Evolutionary conservation across 2,797 vertebrate species (phyloP), one percentile per base, ranked within the genome.

Genomic region (Orestias chungarensis): DNA sequence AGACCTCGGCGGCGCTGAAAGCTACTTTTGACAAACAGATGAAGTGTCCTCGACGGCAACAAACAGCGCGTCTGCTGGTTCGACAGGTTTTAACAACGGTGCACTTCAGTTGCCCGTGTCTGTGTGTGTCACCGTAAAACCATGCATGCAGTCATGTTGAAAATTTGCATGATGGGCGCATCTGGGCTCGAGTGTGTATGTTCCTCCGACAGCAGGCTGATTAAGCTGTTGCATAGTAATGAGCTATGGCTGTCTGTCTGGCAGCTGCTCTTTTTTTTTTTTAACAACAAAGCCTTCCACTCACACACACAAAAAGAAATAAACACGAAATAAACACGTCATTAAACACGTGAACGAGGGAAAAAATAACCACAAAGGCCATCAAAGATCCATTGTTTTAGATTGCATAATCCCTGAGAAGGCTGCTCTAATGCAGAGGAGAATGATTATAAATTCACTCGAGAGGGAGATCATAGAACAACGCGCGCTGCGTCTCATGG

Each of bases 191-290:
- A 49, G 64, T 71, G 82, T 76, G 81, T 76, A 74, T 75, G 79
- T 76, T 40, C 83, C 49, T 89, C 80, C 90, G 86, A 94, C 90
- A 92, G 91, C 82, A 87, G 89, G 90, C 91, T 93, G 93, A 95
- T 94, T 94, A 94, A 94, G 93, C 91, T 89, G 82, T 93, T 91
- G 93, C 91, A 94, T 95, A 92, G 93, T 93, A 94, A 94, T 94
- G 93, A 94, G 92, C 91, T 88, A 81, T 82, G 88, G 87, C 86
- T 92, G 93, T 94, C 92, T 90, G 91, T 92, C 91, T 93, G 89
- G 93, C 94, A 94, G 94, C 93, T 94, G 93, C 90, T 90, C 86
- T 85, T 90, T 89, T 91, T 82, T 89, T 90, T 86, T 85, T 90
- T 89, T 91, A 81, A 91, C 88, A 88, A 88, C 86, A 87, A 80